These are phyloP conservation scores for Sympetrum striolatum DNA, from an alignment of 2,888 invertebrate species.

Conservation along the genomic window DNA sequence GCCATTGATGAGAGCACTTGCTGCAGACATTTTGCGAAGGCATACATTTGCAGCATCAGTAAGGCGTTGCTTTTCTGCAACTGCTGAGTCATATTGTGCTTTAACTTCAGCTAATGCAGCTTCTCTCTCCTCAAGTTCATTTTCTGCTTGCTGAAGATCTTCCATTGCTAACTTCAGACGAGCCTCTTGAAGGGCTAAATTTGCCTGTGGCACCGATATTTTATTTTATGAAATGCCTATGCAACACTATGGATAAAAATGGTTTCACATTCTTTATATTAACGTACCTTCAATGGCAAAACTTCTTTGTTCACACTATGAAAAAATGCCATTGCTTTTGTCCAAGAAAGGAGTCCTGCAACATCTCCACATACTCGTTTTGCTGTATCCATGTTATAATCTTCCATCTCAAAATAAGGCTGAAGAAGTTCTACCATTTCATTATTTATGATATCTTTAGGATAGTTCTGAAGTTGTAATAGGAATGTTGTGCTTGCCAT, in stretches of 20 bases:
- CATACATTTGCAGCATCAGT: constrained; percentile 94
- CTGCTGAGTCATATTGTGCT: constrained; percentile 91
- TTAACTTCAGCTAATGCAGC: constrained; percentile 88
- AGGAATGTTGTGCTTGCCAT: constrained; percentile 96
- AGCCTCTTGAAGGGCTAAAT: constrained; percentile 88
- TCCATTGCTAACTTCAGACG: constrained; percentile 89
- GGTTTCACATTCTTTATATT: neutral
- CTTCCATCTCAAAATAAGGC: constrained; percentile 94
- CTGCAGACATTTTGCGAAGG: constrained; percentile 94
- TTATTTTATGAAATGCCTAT: neutral
- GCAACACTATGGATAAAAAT: too few species aligned
- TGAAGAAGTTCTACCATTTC: constrained; percentile 94
- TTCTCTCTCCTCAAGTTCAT: constrained; percentile 89
- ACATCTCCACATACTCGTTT: constrained; percentile 96
- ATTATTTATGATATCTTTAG: constrained; percentile 95
- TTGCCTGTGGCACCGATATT: constrained; percentile 64
- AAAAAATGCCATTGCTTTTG: constrained; percentile 94
- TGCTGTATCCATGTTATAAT: constrained; percentile 96
- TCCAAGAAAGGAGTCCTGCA: constrained; percentile 94
- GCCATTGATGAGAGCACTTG: constrained; percentile 93
- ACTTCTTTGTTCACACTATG: constrained; percentile 97
- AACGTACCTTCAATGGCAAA: constrained; percentile 76
- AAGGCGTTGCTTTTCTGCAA: constrained; percentile 88
- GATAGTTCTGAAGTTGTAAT: constrained; percentile 90
- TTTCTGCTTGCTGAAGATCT: constrained; percentile 85